These are phyloP conservation scores for Tringa solitaria DNA, from an alignment of 2,113 vertebrate species.

Conservation along the genomic window DNA sequence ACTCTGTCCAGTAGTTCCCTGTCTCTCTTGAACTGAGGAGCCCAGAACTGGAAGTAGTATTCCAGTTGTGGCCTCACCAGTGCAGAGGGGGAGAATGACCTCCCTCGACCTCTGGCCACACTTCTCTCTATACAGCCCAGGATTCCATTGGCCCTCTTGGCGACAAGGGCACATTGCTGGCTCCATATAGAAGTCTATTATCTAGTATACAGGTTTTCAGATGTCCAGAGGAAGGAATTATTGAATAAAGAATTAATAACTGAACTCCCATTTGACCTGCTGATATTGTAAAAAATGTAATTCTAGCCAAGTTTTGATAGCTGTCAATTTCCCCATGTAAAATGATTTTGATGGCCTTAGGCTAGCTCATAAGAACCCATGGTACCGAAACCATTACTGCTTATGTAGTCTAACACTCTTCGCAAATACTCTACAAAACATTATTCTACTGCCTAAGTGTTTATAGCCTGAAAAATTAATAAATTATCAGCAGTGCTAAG, in stretches of 20 bases:
- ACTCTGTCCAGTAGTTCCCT: too few species aligned
- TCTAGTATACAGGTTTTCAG: neutral
- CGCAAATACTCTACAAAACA: neutral
- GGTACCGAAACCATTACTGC: neutral
- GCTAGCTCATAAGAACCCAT: neutral
- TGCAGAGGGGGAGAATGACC: too few species aligned
- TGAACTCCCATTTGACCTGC: neutral
- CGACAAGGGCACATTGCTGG: too few species aligned
- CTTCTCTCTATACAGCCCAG: too few species aligned
- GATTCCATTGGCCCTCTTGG: too few species aligned
- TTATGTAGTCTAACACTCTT: neutral
- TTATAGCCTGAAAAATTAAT: neutral
- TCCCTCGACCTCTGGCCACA: too few species aligned
- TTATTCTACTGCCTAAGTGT: neutral
- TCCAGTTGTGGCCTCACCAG: too few species aligned
- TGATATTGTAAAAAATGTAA: neutral
- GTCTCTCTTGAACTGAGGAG: too few species aligned
- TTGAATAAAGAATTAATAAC: neutral
- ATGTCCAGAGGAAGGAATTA: neutral
- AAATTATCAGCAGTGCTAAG: neutral
- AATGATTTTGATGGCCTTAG: neutral
- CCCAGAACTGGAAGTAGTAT: too few species aligned
- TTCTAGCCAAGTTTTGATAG: neutral
- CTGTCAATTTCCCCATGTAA: neutral
- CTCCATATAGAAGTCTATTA: neutral